These are phyloP conservation scores for Temnothorax unifasciatus DNA, from an alignment of 2,888 invertebrate species.

Conservation along the genomic window DNA sequence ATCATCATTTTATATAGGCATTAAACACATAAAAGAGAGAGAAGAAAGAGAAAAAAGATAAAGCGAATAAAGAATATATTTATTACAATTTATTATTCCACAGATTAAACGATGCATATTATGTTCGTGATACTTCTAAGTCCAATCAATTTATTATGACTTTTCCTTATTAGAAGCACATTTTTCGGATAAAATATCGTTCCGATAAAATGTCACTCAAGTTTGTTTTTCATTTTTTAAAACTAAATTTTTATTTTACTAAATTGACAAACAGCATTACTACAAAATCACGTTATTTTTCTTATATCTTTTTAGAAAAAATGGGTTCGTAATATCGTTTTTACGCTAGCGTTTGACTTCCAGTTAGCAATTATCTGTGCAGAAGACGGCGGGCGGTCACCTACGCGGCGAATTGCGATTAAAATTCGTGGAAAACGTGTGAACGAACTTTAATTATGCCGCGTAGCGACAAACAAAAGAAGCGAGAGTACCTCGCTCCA, in stretches of 20 bases:
- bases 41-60: not conserved
- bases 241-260: not conserved
- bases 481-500: constrained; percentile 55
- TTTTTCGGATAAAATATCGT: not conserved
- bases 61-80: not conserved
- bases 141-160: not conserved
- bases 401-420: constrained; percentile 56
- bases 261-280: not conserved
- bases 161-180: not conserved
- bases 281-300: too few species aligned
- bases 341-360: constrained; percentile 22
- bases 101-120: not conserved
- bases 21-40: not conserved
- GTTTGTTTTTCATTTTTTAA: not conserved
- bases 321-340: not conserved
- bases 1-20: not conserved
- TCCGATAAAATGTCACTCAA: not conserved
- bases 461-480: constrained; percentile 74
- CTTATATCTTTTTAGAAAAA: not conserved
- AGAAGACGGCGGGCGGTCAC: constrained; percentile 31
- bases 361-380: not conserved
- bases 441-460: constrained; percentile 79
- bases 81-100: not conserved
- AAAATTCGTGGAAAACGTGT: constrained; percentile 76
- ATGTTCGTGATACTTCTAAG: not conserved